A percentile compares a stretch with the other conserved stretches of the same genome.
Evolutionary conservation across 2,113 vertebrate species (phyloP).

Genomic region (Cranoglanis bouderius): DNA sequence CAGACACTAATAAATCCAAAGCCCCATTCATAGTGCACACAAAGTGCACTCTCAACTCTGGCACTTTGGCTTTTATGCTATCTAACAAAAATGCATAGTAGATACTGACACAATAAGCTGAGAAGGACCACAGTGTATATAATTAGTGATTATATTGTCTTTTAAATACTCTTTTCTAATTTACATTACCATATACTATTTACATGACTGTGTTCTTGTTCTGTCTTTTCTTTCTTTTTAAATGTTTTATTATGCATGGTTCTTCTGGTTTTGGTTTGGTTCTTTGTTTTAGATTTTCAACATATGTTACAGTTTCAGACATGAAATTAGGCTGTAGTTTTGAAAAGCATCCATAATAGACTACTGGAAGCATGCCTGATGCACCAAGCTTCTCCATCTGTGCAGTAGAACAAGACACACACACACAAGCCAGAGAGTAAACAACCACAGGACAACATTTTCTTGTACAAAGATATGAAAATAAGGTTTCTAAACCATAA

Average conservation of each 20-base stretch:
- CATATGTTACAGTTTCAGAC: neutral
- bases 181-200: neutral
- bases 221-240: neutral
- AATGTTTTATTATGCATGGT: slow-evolving; percentile 8
- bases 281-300: neutral
- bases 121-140: too few species aligned
- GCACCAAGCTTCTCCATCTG: slow-evolving; percentile 40
- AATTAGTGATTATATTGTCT: too few species aligned
- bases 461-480: neutral
- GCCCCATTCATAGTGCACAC: too few species aligned
- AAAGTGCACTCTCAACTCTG: neutral
- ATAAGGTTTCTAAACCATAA: neutral
- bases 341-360: neutral
- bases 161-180: neutral
- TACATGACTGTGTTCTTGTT: neutral
- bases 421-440: neutral
- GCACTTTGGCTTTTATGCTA: neutral
- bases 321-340: slow-evolving; percentile 1
- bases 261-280: too few species aligned
- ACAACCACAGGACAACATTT: neutral
- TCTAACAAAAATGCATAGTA: neutral
- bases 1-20: too few species aligned
- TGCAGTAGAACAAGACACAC: slow-evolving; percentile 24
- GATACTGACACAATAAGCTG: neutral
- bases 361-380: slow-evolving; percentile 32